Conservation (phyloP, 2,888 invertebrate species). For the Acronicta leporina region DNA sequence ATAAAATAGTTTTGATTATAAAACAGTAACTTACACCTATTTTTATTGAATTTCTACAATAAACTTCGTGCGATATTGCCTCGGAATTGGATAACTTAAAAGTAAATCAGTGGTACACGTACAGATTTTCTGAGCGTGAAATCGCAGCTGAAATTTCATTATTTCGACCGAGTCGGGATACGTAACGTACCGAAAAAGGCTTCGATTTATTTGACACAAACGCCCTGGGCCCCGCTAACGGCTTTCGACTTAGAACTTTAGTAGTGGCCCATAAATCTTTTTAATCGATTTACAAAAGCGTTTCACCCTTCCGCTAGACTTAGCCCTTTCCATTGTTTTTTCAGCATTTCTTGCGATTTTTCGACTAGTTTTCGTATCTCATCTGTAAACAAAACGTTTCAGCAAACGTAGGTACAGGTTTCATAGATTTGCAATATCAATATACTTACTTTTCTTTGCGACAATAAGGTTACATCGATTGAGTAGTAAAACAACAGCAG, state of each 20-base stretch:
- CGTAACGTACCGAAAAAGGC: constrained; percentile 53
- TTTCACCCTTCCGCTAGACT: constrained; percentile 6
- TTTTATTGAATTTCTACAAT: background rate
- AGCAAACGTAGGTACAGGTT: background rate
- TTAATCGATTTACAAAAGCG: constrained; percentile 38
- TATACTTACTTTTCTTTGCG: no score
- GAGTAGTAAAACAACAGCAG: background rate
- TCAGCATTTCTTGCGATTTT: background rate
- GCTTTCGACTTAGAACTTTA: constrained; percentile 34
- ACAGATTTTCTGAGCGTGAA: constrained; percentile 62
- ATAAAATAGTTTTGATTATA: no score
- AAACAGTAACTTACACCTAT: no score
- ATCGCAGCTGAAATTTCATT: constrained; percentile 64
- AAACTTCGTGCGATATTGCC: background rate
- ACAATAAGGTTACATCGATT: background rate
- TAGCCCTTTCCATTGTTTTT: constrained; percentile 5
- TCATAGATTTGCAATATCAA: background rate
- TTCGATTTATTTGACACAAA: constrained; percentile 62
- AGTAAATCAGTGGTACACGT: constrained; percentile 22
- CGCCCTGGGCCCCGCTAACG: constrained; percentile 49
- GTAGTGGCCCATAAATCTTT: constrained; percentile 35
- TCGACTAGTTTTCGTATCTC: background rate
- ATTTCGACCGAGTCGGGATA: constrained; percentile 39
- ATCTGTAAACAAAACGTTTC: background rate
- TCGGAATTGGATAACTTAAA: constrained; percentile 6